Conservation (phyloP, 2,113 vertebrate genomes). For the Osmerus eperlanus region DNA sequence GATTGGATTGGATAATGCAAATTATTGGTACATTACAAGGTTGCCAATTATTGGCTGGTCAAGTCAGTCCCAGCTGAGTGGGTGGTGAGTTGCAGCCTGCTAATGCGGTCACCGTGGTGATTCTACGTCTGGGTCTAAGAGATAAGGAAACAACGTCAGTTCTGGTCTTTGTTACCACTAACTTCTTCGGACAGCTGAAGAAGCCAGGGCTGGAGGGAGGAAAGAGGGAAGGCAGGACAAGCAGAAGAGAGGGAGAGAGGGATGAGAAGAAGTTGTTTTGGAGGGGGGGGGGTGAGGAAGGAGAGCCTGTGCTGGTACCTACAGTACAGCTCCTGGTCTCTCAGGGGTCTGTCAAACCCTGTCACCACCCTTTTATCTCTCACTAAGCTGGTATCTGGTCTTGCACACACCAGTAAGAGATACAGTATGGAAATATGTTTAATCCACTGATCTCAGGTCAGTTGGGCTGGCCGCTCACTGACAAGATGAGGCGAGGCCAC, state of each 20-base stretch:
- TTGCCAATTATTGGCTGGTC: conserved; percentile 41
- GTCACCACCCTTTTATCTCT: not conserved
- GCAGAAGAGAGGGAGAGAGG: not conserved
- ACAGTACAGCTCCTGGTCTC: not conserved
- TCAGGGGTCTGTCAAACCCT: not conserved
- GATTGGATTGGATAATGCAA: conserved; percentile 57
- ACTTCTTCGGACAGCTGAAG: not conserved
- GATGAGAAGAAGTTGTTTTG: not conserved
- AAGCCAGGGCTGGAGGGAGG: not conserved
- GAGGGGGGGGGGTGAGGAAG: not conserved
- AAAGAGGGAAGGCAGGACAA: not conserved
- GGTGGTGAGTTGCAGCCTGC: not conserved
- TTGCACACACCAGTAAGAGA: not conserved
- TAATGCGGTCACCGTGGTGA: not conserved
- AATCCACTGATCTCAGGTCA: not conserved
- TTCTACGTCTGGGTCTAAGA: not conserved
- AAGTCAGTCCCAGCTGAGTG: conserved; percentile 25
- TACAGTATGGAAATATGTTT: not conserved
- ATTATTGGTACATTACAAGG: conserved; percentile 48
- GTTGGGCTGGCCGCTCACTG: not conserved
- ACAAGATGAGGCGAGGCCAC: not conserved
- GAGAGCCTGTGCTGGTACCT: not conserved
- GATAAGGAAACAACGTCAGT: not conserved
- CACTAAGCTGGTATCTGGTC: not conserved
- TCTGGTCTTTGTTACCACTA: not conserved